A percentile compares a stretch with the other conserved stretches of the same genome.
Conservation (phyloP, 2,797 vertebrate genomes). For the Coranthus polyacanthus region DNA sequence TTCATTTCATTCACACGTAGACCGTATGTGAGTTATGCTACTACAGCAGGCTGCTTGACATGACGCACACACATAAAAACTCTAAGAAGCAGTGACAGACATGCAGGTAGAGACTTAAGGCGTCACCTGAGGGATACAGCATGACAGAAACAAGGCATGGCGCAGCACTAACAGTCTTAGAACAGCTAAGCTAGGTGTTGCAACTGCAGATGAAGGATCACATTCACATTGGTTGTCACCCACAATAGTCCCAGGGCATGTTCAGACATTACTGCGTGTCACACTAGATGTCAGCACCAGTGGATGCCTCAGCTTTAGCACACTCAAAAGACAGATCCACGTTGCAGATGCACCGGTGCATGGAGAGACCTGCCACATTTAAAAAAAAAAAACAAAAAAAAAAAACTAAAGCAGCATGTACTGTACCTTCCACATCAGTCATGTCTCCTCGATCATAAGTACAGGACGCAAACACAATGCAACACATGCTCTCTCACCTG, state of each 20-base stretch:
- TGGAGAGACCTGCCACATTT: conserved; percentile 35
- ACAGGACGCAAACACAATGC: conserved; percentile 33
- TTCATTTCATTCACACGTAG: too few relatives aligned
- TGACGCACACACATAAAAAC: conserved; percentile 38
- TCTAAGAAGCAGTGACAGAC: conserved; percentile 50
- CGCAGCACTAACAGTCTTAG: conserved; percentile 34
- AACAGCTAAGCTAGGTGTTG: conserved; percentile 47
- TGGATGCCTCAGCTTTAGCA: conserved; percentile 36
- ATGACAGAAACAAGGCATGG: conserved; percentile 64
- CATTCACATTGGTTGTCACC: conserved; percentile 37
- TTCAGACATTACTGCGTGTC: conserved; percentile 36
- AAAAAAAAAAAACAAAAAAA: too few relatives aligned
- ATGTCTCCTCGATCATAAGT: conserved; percentile 33
- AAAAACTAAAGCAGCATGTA: conserved; percentile 42
- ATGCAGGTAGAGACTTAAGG: conserved; percentile 54
- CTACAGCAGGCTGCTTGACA: conserved; percentile 58
- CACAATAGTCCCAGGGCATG: conserved; percentile 44
- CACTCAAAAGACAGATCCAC: conserved; percentile 28
- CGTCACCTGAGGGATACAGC: conserved; percentile 61
- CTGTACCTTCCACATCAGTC: conserved; percentile 37
- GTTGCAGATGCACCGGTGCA: conserved; percentile 49
- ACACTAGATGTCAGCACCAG: conserved; percentile 30
- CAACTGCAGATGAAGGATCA: conserved; percentile 37
- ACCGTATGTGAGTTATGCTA: too few relatives aligned
- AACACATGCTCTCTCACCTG: conserved; percentile 31